Evolutionary conservation across 2,888 invertebrate species (phyloP).

Genomic region (Diachrysia chrysitis): DNA sequence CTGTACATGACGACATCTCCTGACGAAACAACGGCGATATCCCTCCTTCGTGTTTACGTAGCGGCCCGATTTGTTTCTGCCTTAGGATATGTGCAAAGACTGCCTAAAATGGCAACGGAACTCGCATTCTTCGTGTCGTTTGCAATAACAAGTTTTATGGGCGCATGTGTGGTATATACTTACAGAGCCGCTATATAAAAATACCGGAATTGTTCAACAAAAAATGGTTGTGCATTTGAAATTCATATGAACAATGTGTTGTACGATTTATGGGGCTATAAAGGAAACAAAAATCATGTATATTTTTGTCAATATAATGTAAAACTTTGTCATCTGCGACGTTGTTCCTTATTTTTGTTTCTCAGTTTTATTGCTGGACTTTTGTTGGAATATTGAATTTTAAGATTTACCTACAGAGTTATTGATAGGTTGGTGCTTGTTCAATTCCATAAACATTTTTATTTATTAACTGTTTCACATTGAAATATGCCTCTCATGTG

Average conservation of each 20-base stretch:
- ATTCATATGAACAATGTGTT: conserved; percentile 33
- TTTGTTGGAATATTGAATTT: conserved; percentile 5
- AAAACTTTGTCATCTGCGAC: conserved; percentile 18
- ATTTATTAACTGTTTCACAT: not conserved
- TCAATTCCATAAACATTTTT: not conserved
- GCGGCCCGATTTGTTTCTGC: conserved; percentile 65
- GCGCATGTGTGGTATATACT: conserved; percentile 64
- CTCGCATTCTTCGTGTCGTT: conserved; percentile 69
- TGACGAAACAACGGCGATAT: conserved; percentile 56
- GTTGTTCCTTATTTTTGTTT: conserved; percentile 19
- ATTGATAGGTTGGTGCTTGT: not conserved
- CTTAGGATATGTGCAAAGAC: conserved; percentile 59
- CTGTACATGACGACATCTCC: conserved; percentile 73
- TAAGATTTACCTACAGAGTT: not conserved
- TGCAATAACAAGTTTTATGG: conserved; percentile 69
- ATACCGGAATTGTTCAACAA: conserved; percentile 18
- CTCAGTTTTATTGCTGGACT: conserved; percentile 14
- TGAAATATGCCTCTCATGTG: not conserved
- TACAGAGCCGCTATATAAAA: conserved; percentile 60
- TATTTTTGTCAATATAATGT: conserved; percentile 35
- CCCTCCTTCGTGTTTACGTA: conserved; percentile 64
- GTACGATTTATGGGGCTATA: conserved; percentile 33
- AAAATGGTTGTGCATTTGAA: conserved; percentile 21
- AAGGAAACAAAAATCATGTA: conserved; percentile 28
- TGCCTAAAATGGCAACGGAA: conserved; percentile 61